Percentiles rank a stretch among this genome's conserved stretches.
These are phyloP conservation scores for Benthochromis sp. DNA, from an alignment of 2,113 vertebrate species.

Conservation along the genomic window DNA sequence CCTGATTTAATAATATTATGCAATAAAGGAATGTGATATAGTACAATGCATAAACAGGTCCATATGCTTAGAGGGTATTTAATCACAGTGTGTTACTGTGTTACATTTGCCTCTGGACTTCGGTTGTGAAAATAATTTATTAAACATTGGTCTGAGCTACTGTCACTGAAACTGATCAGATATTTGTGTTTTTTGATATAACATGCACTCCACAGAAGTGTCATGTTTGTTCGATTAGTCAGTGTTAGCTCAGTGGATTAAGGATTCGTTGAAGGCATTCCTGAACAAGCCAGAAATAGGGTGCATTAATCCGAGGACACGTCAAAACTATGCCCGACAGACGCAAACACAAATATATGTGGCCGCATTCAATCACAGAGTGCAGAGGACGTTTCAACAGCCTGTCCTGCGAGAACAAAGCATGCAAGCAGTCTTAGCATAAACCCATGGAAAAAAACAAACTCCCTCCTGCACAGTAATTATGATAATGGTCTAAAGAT, in stretches of 20 bases:
- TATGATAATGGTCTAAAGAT: background rate
- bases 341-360: background rate
- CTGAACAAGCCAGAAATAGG: slow-evolving; percentile 29
- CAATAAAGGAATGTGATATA: fast-evolving
- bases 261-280: slow-evolving; percentile 19
- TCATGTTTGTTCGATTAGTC: background rate
- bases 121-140: background rate
- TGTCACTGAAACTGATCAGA: background rate
- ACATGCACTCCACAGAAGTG: background rate
- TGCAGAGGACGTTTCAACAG: background rate
- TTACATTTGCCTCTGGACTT: background rate
- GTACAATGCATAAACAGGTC: background rate
- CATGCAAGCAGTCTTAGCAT: background rate
- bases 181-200: background rate
- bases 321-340: background rate
- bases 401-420: background rate
- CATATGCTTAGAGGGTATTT: background rate
- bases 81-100: background rate
- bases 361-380: background rate
- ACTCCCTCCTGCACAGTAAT: background rate
- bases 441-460: background rate
- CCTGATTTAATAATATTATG: background rate
- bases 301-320: slow-evolving; percentile 10
- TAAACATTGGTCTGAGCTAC: background rate
- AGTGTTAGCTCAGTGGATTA: background rate